Percentiles rank a stretch among this genome's conserved stretches.
Evolutionary conservation across 2,888 invertebrate genomes (phyloP).

Genomic region (Rhagophthalmus giganteus): DNA sequence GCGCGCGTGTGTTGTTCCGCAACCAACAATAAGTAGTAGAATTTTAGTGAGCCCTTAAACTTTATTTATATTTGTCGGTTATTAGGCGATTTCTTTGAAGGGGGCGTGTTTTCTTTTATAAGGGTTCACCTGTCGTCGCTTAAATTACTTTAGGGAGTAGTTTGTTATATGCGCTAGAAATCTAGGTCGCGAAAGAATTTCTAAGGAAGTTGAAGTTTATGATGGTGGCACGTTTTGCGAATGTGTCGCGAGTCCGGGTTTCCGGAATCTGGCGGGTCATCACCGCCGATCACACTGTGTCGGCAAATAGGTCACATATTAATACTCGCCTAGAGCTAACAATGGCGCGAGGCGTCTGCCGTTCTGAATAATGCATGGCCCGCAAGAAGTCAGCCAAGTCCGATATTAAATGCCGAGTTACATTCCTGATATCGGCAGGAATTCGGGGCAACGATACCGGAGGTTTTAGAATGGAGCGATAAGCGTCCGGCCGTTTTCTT

Average conservation of each 20-base stretch:
- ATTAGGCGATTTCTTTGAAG: not conserved
- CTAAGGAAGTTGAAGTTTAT: slow-evolving; percentile 5
- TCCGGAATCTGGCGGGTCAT: slow-evolving; percentile 13
- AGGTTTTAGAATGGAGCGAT: slow-evolving; percentile 23
- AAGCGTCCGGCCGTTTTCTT: slow-evolving; percentile 21
- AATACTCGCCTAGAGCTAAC: slow-evolving; percentile 28
- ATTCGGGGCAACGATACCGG: slow-evolving; percentile 23
- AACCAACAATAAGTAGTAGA: not conserved
- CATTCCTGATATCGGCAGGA: slow-evolving; percentile 31
- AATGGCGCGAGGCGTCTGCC: slow-evolving; percentile 29
- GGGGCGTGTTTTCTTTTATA: not conserved
- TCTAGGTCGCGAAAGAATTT: not conserved
- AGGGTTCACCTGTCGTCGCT: slow-evolving; percentile 16
- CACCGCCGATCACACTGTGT: slow-evolving; percentile 14
- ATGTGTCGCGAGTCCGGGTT: slow-evolving; percentile 9
- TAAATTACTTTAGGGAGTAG: slow-evolving; percentile 16
- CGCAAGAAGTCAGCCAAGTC: slow-evolving; percentile 33
- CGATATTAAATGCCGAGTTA: slow-evolving; percentile 37
- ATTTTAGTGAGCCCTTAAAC: not conserved
- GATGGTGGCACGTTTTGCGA: slow-evolving; percentile 8
- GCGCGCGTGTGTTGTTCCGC: no score
- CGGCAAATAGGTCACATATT: slow-evolving; percentile 33
- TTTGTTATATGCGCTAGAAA: slow-evolving; percentile 8
- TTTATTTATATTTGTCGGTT: not conserved
- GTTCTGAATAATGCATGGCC: slow-evolving; percentile 36